phyloP scores from a whole-genome alignment of 2,113 vertebrate species.

The Oncorhynchus nerka region DNA sequence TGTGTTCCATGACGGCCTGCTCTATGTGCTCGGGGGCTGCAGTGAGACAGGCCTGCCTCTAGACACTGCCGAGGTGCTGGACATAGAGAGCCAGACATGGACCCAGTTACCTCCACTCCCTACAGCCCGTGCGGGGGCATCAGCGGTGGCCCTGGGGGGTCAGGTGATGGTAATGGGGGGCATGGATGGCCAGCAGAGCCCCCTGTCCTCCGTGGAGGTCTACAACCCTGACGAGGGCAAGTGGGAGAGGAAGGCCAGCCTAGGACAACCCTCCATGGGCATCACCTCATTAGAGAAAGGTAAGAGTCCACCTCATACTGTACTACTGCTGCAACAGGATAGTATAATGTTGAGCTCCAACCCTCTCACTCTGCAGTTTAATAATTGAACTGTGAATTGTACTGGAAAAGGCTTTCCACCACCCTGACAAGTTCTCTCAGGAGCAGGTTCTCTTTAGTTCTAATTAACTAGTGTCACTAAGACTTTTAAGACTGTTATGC shows the following conservation, averaged over 20 bases:
- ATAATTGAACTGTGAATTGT: too few species aligned
- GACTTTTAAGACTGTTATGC: too few species aligned
- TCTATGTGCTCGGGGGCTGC: constrained; percentile 93
- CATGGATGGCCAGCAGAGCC: constrained; percentile 88
- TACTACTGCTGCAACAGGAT: too few species aligned
- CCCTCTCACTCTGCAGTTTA: too few species aligned
- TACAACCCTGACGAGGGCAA: constrained; percentile 91
- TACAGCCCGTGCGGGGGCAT: constrained; percentile 85
- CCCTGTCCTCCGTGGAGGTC: constrained; percentile 88
- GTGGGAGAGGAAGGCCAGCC: constrained; percentile 87
- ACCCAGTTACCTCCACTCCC: constrained; percentile 80
- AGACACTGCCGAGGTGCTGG: constrained; percentile 84
- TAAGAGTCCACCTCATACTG: constrained; percentile 63
- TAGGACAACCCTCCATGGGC: constrained; percentile 94
- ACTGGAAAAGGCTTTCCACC: too few species aligned
- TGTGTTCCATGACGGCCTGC: constrained; percentile 79
- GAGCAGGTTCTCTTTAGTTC: too few species aligned
- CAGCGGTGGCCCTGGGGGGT: constrained; percentile 81
- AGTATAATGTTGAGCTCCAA: too few species aligned
- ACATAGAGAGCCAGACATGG: constrained; percentile 86
- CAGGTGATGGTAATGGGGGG: constrained; percentile 89
- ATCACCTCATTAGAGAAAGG: constrained; percentile 90
- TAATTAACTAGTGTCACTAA: too few species aligned
- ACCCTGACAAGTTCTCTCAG: too few species aligned
- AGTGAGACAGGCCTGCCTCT: constrained; percentile 82